Evolutionary conservation across 2,888 invertebrate genomes (phyloP).

Genomic region (Eupithecia insigniata): DNA sequence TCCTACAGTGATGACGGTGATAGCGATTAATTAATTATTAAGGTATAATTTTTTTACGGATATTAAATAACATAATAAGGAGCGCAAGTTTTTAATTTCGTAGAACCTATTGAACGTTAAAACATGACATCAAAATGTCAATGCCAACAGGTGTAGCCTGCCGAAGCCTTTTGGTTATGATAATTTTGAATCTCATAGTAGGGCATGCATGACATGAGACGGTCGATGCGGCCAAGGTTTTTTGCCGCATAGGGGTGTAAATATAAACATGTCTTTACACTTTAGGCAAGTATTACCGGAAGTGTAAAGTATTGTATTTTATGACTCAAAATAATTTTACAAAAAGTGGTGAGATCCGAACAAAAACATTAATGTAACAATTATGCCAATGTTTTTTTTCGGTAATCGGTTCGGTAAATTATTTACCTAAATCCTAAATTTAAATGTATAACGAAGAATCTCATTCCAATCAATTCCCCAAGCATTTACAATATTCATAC

Average conservation of each 20-base stretch:
- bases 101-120: conserved; percentile 15
- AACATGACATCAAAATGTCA: conserved; percentile 28
- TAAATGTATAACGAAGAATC: not conserved
- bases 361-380: too few species aligned
- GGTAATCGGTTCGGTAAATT: too few species aligned
- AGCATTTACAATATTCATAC: conserved; percentile 6
- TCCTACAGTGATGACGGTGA: conserved; percentile 12
- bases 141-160: conserved; percentile 34
- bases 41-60: not conserved
- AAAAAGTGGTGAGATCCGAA: too few species aligned
- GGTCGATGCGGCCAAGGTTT: conserved; percentile 43
- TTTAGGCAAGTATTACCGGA: too few species aligned
- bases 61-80: not conserved
- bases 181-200: conserved; percentile 39
- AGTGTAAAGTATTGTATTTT: too few species aligned
- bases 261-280: not conserved
- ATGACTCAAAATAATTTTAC: too few species aligned
- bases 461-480: not conserved
- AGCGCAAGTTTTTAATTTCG: conserved; percentile 1
- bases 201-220: conserved; percentile 33
- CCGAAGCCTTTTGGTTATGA: conserved; percentile 40
- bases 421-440: not conserved
- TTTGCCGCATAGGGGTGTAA: conserved; percentile 21
- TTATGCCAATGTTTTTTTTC: too few species aligned
- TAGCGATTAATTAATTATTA: not conserved